Evolutionary conservation across 2,797 vertebrate genomes (phyloP), one percentile per base, ranked within the genome.

Genomic region (Clarias pachynema): DNA sequence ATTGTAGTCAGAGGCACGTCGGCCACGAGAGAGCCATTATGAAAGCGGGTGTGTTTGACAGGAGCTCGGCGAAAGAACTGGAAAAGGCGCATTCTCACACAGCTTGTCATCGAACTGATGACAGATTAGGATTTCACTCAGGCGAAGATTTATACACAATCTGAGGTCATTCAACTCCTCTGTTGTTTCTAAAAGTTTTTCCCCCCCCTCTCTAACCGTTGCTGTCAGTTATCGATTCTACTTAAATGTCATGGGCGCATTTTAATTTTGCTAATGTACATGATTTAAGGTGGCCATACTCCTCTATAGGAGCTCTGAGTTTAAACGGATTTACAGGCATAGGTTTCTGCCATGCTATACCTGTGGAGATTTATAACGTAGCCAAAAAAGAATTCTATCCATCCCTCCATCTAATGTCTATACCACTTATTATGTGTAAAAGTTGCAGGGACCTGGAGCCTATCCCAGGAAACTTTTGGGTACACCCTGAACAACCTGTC

Each of bases 51-150:
- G 78, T 49, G 60, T 65, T 26, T 29, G 24, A 65, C 60, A 65
- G 60, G 16, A 62, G 77, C 59, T 79, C 20, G 0, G 78, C 12
- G 60, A 65, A 65, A 65, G 60, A 65, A 79, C 77, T 79, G 77
- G 77, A 79, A 44, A 63, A 29, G 15, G 37, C 37, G 9, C 78
- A 63, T 80, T 80, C 60, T 80, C 16, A 8, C 75, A 24, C 77
- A 6, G 37, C 78, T 4, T 49, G n/a, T 65, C 37, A 9, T 26
- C 1, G 14, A 20, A 26, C 60, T 29, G 37, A 63, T 40, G 77
- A 63, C 77, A 15, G 59, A 79, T 26, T 49, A 65, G 60, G 60
- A 65, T 29, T 63, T 80, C 78, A 63, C 37, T 29, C 37, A 29
- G 3, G 5, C 20, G 14, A 14, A 20, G 60, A 65, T 29, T 29